phyloP scores from a whole-genome alignment of 2,888 invertebrate genomes.

The Drosophila eohydei region DNA sequence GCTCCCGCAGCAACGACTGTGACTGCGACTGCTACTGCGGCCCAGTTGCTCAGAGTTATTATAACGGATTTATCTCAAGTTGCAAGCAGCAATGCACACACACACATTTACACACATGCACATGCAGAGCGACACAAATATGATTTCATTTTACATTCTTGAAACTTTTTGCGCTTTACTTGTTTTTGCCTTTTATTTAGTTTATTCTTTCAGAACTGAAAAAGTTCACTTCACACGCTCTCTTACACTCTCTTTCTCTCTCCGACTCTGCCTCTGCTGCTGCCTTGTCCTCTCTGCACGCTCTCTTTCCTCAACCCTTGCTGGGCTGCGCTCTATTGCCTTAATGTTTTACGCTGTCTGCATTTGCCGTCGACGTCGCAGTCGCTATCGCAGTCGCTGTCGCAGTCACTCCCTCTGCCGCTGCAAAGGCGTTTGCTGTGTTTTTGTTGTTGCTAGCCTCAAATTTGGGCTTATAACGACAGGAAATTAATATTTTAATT shows the following conservation, averaged over 20 bases:
- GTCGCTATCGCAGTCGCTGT: constrained; percentile 3
- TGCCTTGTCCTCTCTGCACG: not conserved
- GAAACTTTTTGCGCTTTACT: constrained; percentile 55
- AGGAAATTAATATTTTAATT: constrained; percentile 76
- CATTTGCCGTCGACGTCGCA: constrained; percentile 10
- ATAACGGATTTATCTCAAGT: constrained; percentile 80
- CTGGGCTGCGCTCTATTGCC: constrained; percentile 34
- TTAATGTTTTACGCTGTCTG: constrained; percentile 34
- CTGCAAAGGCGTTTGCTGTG: constrained; percentile 29
- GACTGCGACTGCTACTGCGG: constrained; percentile 24
- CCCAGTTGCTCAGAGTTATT: constrained; percentile 72
- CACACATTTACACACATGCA: constrained; percentile 10
- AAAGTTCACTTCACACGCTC: constrained; percentile 38
- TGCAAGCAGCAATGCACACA: constrained; percentile 49
- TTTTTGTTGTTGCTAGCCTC: constrained; percentile 45
- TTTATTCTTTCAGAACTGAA: constrained; percentile 48
- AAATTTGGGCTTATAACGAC: constrained; percentile 57
- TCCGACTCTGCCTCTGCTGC: not conserved
- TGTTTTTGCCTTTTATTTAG: constrained; percentile 53
- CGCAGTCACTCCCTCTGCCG: constrained; percentile 15
- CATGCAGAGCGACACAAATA: constrained; percentile 46
- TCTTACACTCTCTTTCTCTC: not conserved
- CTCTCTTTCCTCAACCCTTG: constrained; percentile 5
- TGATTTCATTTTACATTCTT: constrained; percentile 62
- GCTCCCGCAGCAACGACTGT: constrained; percentile 9